Percentiles rank a stretch among this genome's conserved stretches.
phyloP scores from a whole-genome alignment of 2,888 invertebrate genomes.

The Eutolmus rufibarbis region DNA sequence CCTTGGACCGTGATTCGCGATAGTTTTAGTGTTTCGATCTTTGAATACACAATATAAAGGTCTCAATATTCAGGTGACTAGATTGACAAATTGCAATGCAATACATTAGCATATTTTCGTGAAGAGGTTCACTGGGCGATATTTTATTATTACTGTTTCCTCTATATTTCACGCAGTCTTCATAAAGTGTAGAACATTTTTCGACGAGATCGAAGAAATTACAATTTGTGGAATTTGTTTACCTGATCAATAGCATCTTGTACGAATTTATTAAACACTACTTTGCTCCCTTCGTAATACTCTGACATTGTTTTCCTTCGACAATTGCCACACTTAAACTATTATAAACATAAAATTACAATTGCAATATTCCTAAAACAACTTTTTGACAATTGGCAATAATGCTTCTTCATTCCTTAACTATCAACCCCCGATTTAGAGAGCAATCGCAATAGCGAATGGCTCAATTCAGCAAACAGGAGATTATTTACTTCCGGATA shows the following conservation, averaged over 20 bases:
- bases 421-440: neutral
- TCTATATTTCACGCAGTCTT: no score
- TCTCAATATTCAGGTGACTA: no score
- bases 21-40: no score
- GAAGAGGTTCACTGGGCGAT: no score
- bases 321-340: neutral
- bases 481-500: no score
- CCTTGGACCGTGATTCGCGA: no score
- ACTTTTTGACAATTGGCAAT: neutral
- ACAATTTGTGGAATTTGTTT: neutral
- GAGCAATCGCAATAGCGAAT: neutral
- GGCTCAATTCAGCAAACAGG: neutral
- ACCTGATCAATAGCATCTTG: slow-evolving; percentile 89
- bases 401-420: neutral
- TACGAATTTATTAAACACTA: slow-evolving; percentile 62
- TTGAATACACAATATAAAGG: no score
- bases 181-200: no score
- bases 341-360: neutral
- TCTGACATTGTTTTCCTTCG: neutral
- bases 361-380: neutral
- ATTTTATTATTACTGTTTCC: no score
- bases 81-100: no score
- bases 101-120: no score
- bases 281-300: neutral
- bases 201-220: neutral